Base-by-base conservation (phyloP, 2,888 invertebrate genomes). In the Epiblema foenella region DNA sequence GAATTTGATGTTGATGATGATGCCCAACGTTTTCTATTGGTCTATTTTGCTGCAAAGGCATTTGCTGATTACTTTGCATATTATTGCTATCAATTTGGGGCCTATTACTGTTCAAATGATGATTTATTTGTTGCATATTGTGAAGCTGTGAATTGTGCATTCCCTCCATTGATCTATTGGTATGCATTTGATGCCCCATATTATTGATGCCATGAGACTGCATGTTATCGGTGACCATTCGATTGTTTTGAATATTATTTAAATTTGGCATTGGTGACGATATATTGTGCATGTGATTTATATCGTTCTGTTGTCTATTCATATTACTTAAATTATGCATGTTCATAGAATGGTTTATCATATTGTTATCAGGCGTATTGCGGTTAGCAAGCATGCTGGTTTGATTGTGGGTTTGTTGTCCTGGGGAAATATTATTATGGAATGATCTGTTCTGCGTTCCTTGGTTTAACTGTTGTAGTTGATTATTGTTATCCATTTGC, bases 1-100 rank as follows among this genome's bases (percentile, higher is more conserved):
- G 78, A 85, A 92, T 90, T 81, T 90, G 93, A 79, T 93, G 93
- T 78, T 91, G 93, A 72, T 92, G 93, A 76, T 93, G 93, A 65
- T 89, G 86, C 7, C 82, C 78, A 24, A 87, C 83, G 78, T 89
- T 90, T 37, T 93, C 93, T 77, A 91, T 85, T 77, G 88, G 90
- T 76, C 93, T 87, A 73, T 88, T 91, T 78, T 89, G 90, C 78
- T 89, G 91, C 82, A 92, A 85, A 1, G 88, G 78, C 83, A 93
- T 85, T 80, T 90, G 92, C 77, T 91, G 91, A 77, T 89, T 91
- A 12, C 88, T 84, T 78, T 93, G 93, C 86, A 93, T 89, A 73
- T 84, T 89, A 73, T 84, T 89, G 74, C 83, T 89, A 29, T 93
- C 93, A 69, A 93, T 86, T 74, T 90, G 89, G 39, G 86, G 81